Conservation (phyloP, 2,113 vertebrate species). For the Thamnaconus septentrionalis region DNA sequence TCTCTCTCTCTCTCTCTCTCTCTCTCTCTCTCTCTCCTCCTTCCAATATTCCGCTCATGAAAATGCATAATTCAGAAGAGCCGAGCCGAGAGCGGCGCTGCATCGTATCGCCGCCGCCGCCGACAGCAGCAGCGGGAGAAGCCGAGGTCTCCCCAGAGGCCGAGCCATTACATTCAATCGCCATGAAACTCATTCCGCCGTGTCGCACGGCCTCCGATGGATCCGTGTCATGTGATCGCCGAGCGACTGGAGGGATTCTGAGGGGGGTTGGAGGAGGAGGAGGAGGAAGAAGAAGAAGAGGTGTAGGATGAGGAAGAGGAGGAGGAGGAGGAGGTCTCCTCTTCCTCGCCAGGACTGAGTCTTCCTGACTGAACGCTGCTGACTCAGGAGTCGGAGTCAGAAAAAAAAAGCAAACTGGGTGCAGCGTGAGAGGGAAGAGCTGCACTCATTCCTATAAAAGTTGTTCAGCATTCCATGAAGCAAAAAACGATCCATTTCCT, state of each 20-base stretch:
- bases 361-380: too few species aligned
- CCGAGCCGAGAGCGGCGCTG: slow-evolving; percentile 12
- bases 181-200: slow-evolving; percentile 54
- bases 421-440: too few species aligned
- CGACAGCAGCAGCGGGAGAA: slow-evolving; percentile 54
- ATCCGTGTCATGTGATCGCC: slow-evolving; percentile 38
- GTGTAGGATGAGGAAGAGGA: too few species aligned
- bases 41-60: slow-evolving; percentile 37
- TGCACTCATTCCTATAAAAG: too few species aligned
- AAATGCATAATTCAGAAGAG: slow-evolving; percentile 64
- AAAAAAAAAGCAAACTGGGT: too few species aligned
- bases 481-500: too few species aligned
- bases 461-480: too few species aligned
- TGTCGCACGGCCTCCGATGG: slow-evolving; percentile 38
- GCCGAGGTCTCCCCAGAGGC: slow-evolving; percentile 55
- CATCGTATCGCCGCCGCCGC: slow-evolving; percentile 38
- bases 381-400: too few species aligned
- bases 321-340: too few species aligned
- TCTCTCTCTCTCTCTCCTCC: slow-evolving; percentile 19
- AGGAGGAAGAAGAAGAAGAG: too few species aligned
- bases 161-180: slow-evolving; percentile 62
- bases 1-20: slow-evolving; percentile 8
- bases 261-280: slow-evolving; percentile 20
- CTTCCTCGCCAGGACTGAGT: too few species aligned
- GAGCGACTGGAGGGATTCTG: slow-evolving; percentile 32